Percentiles rank a stretch among this genome's conserved stretches.
Evolutionary conservation across 2,888 invertebrate species (phyloP).

Genomic region (Spicauda simplicius): DNA sequence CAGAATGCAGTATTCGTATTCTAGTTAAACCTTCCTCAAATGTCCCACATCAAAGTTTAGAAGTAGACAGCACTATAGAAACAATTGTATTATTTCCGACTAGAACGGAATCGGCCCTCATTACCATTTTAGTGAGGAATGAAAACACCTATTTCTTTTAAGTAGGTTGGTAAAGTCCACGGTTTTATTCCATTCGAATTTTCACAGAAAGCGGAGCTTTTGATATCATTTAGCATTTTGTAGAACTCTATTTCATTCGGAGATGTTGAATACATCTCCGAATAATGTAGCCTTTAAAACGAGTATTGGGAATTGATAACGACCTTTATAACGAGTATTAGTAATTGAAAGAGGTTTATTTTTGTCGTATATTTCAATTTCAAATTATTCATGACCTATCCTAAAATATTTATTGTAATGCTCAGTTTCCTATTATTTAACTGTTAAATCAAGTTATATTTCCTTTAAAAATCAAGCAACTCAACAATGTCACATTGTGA

Average conservation of each 20-base stretch:
- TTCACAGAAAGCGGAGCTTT: slow-evolving; percentile 11
- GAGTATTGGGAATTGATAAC: background rate
- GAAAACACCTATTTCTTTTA: slow-evolving; percentile 41
- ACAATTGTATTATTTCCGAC: slow-evolving; percentile 25
- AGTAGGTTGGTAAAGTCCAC: slow-evolving; percentile 38
- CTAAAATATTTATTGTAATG: too few species aligned
- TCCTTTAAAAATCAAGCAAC: too few species aligned
- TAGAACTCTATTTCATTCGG: background rate
- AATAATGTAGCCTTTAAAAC: too few species aligned
- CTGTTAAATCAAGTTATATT: too few species aligned
- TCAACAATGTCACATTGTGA: too few species aligned
- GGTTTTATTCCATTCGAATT: slow-evolving; percentile 28
- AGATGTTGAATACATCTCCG: too few species aligned
- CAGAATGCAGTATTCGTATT: too few species aligned
- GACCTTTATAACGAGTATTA: background rate
- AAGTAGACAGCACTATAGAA: slow-evolving; percentile 8
- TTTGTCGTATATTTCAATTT: too few species aligned
- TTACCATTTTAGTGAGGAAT: slow-evolving; percentile 43
- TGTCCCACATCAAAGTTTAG: background rate
- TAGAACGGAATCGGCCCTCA: slow-evolving; percentile 42
- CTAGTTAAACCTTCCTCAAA: background rate
- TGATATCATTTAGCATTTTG: slow-evolving; percentile 7
- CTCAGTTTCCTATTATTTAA: too few species aligned
- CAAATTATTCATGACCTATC: too few species aligned
- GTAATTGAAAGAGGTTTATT: background rate